Percentiles rank a stretch among this genome's conserved stretches.
These are phyloP conservation scores for Oophaga pumilio DNA, from an alignment of 2,113 vertebrate genomes.

Conservation along the genomic window DNA sequence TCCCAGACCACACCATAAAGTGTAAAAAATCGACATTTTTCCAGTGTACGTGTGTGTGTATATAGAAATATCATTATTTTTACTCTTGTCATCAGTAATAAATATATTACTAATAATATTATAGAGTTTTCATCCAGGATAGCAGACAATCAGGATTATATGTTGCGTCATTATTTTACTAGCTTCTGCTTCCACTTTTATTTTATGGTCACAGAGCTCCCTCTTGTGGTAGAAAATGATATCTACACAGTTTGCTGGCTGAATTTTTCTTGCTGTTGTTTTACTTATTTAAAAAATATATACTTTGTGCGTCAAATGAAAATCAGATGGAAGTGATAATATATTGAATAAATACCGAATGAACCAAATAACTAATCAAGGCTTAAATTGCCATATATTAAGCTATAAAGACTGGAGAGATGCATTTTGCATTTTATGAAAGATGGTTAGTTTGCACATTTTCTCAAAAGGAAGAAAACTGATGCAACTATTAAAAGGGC, in stretches of 20 bases:
- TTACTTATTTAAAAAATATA: not conserved
- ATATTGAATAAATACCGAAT: not conserved
- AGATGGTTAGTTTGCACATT: not conserved
- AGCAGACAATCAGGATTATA: no score
- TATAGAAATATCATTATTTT: not conserved
- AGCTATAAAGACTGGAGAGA: not conserved
- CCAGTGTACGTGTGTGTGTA: not conserved
- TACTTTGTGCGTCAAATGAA: not conserved
- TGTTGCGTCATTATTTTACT: no score
- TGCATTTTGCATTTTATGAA: not conserved
- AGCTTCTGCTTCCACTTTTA: not conserved
- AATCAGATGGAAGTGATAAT: not conserved
- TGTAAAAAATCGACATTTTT: not conserved
- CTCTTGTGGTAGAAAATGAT: constrained; percentile 36
- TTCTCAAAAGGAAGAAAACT: not conserved
- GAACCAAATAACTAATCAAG: not conserved
- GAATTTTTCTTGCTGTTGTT: not conserved
- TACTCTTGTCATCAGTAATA: not conserved
- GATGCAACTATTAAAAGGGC: not conserved
- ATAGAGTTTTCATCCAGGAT: not conserved
- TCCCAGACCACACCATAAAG: not conserved
- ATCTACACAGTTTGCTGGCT: not conserved
- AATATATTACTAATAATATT: not conserved
- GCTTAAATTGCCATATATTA: not conserved
- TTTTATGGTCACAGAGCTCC: constrained; percentile 42